Evolutionary conservation across 1,140 invertebrate genomes (phyloP), one percentile per base, ranked within the genome.

Genomic region (Latrodectus geometricus): DNA sequence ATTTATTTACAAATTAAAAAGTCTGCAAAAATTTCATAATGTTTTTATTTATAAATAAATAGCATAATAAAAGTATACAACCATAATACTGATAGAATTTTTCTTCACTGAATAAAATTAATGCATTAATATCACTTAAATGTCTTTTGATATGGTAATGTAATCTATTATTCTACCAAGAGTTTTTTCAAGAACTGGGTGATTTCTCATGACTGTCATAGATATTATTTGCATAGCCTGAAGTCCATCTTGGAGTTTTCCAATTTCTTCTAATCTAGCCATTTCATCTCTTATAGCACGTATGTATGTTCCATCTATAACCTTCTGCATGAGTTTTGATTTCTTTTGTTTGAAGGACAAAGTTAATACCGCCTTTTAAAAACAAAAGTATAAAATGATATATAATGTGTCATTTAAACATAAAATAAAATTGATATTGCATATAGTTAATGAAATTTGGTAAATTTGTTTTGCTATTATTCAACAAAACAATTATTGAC

Each of bases 331-430:
- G 12, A 80, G 20, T 17, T 80, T 87, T 5, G 54, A 61, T 79
- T 68, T 73, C 54, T 87, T 87, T 21, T 87, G 85, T 21, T 87
- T 74, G 15, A 79, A 75, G 8, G 85, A 87, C 17, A 87, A 56
- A 8, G 21, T 52, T 23, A 87, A 65, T 12, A 87, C 70, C 49
- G 35, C 77, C 85, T 87, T 61, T 66, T 50, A 86, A 86, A 70
- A 7, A 70, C 14, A 56, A 70, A 78, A 50, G 9, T 20, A n/a
- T 69, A 7, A 11, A 69, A 61, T 61, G n/a, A n/a, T 61, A 61
- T 3, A 14, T 61, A 61, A 61, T 35, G 35, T 35, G 5, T 5
- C 5, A 35, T 35, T 35, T 35, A 35, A 3, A 35, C 5, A 35
- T 35, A 5, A 35, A 35, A 35, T 35, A 35, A 35, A 35, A 35